Conservation (phyloP, 2,113 vertebrate species). For the Aplodontia rufa region DNA sequence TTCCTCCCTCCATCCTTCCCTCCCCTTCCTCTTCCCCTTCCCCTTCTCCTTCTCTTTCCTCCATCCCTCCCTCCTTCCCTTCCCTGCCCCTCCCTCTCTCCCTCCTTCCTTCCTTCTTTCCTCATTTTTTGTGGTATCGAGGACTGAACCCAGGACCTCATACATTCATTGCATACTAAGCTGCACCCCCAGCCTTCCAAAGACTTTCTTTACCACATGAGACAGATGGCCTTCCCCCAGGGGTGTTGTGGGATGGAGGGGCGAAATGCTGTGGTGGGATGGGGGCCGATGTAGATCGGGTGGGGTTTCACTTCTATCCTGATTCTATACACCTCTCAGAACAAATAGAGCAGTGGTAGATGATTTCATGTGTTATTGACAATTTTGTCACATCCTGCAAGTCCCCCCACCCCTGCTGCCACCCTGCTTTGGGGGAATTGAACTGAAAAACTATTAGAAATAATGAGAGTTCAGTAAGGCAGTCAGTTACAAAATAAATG, state of each 20-base stretch:
- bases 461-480: conserved; percentile 76
- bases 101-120: too few relatives aligned
- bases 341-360: neutral
- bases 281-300: too few relatives aligned
- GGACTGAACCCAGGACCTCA: neutral
- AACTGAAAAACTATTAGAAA: conserved; percentile 71
- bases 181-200: neutral
- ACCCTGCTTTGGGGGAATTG: conserved; percentile 53
- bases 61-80: too few relatives aligned
- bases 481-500: conserved; percentile 68
- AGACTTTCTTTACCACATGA: neutral
- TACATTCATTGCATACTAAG: neutral
- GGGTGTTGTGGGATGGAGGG: too few relatives aligned
- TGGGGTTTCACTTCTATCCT: neutral
- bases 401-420: neutral
- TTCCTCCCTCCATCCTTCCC: too few relatives aligned
- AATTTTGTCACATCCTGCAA: conserved; percentile 23
- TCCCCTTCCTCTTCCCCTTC: too few relatives aligned
- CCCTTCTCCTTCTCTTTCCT: too few relatives aligned
- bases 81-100: too few relatives aligned
- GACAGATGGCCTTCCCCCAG: neutral
- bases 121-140: neutral
- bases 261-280: neutral
- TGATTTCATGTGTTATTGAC: neutral
- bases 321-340: neutral